Conservation (phyloP, 2,797 vertebrate species). For the Pseudotriccus pelzelni region DNA sequence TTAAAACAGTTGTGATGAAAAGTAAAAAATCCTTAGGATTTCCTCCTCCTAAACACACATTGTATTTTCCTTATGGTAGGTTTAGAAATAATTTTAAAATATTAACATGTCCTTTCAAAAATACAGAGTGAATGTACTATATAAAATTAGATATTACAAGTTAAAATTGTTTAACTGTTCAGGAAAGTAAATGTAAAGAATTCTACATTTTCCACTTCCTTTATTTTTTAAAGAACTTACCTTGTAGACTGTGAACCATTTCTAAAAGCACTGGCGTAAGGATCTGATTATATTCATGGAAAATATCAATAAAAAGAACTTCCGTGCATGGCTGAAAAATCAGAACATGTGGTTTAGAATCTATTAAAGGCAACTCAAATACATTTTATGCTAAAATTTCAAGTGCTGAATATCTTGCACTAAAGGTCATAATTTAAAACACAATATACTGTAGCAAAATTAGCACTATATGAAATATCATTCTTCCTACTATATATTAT, state of each 20-base stretch:
- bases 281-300: constrained; percentile 95
- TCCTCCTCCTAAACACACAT: background rate
- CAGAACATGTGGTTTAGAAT: background rate
- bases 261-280: constrained; percentile 93
- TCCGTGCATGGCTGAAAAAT: constrained; percentile 89
- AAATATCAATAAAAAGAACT: constrained; percentile 96
- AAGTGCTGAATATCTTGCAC: accelerated
- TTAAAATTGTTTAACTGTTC: background rate
- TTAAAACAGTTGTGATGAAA: background rate
- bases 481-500: background rate
- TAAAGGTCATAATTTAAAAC: background rate
- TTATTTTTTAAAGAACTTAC: constrained; percentile 67
- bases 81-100: background rate
- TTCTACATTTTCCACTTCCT: background rate
- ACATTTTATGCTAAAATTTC: background rate
- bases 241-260: constrained; percentile 93
- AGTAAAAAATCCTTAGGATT: background rate
- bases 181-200: background rate
- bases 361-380: background rate
- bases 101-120: background rate
- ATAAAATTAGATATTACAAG: background rate
- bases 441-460: background rate
- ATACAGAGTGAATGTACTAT: background rate
- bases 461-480: background rate
- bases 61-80: background rate